Conservation (phyloP, 2,888 invertebrate genomes). For the Hipparchia sbordonii region DNA sequence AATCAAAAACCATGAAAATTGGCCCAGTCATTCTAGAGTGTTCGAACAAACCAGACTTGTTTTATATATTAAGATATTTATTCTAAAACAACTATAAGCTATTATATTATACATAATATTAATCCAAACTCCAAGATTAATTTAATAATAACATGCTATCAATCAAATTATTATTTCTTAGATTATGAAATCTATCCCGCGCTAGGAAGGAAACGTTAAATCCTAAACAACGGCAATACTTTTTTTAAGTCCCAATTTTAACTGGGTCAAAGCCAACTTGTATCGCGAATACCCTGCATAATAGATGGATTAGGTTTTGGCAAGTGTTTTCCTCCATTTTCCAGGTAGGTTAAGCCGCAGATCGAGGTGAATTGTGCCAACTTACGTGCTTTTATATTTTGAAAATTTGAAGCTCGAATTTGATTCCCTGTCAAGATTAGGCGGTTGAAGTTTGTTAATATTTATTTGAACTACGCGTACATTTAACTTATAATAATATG, state of each 20-base stretch:
- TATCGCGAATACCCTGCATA: conserved; percentile 33
- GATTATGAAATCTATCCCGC: neutral
- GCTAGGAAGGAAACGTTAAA: neutral
- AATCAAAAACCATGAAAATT: too few species aligned
- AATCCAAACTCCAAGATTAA: too few species aligned
- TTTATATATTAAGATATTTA: too few species aligned
- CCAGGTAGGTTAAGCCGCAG: conserved; percentile 37
- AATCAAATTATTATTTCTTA: too few species aligned
- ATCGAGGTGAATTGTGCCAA: conserved; percentile 34
- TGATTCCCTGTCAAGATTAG: conserved; percentile 33
- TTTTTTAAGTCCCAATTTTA: conserved; percentile 30
- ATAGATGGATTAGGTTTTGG: conserved; percentile 42
- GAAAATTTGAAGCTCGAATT: conserved; percentile 24
- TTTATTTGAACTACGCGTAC: conserved; percentile 14
- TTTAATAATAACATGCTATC: too few species aligned
- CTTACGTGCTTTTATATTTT: conserved; percentile 26
- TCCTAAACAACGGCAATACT: conserved; percentile 16
- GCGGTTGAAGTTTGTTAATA: neutral
- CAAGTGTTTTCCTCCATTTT: conserved; percentile 38
- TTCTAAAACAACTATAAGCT: too few species aligned
- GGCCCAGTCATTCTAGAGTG: too few species aligned
- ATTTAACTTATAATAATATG: neutral
- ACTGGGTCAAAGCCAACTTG: conserved; percentile 39
- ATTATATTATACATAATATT: too few species aligned
- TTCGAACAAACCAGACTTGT: too few species aligned